phyloP scores from a whole-genome alignment of 2,797 vertebrate genomes.

The Staurois parvus region DNA sequence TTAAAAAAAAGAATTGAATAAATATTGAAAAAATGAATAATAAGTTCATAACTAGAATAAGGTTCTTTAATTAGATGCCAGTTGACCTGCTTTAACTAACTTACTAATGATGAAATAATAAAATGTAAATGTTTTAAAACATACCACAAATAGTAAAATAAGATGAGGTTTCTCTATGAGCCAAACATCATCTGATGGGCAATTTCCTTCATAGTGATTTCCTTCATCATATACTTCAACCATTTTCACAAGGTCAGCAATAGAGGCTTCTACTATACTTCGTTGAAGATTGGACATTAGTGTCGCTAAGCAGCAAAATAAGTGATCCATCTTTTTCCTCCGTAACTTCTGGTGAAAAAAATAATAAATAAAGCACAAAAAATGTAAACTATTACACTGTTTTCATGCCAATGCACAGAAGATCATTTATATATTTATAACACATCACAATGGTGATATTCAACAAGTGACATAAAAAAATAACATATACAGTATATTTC shows the following conservation, averaged over 20 bases:
- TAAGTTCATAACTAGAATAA: no score
- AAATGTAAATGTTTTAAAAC: conserved; percentile 33
- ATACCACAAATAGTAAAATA: conserved; percentile 63
- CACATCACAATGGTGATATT: no score
- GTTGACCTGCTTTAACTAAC: no score
- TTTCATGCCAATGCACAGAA: no score
- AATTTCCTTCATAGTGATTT: conserved; percentile 60
- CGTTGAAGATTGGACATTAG: conserved; percentile 50
- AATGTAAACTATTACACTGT: background rate
- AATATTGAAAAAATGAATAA: no score
- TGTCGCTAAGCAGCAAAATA: conserved; percentile 55
- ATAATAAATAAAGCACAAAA: background rate
- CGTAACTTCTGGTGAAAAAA: conserved; percentile 45
- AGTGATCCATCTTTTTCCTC: conserved; percentile 56
- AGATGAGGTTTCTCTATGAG: conserved; percentile 62
- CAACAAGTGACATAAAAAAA: no score
- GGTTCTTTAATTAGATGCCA: no score
- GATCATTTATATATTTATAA: no score
- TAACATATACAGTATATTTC: no score
- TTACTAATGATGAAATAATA: background rate
- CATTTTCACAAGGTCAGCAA: conserved; percentile 33
- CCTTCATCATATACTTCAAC: conserved; percentile 58
- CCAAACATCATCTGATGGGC: conserved; percentile 56
- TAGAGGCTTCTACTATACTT: conserved; percentile 55
- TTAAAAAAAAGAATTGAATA: no score